These are phyloP conservation scores for Lasioglossum leucozonium DNA, from an alignment of 2,888 invertebrate genomes.

Conservation along the genomic window DNA sequence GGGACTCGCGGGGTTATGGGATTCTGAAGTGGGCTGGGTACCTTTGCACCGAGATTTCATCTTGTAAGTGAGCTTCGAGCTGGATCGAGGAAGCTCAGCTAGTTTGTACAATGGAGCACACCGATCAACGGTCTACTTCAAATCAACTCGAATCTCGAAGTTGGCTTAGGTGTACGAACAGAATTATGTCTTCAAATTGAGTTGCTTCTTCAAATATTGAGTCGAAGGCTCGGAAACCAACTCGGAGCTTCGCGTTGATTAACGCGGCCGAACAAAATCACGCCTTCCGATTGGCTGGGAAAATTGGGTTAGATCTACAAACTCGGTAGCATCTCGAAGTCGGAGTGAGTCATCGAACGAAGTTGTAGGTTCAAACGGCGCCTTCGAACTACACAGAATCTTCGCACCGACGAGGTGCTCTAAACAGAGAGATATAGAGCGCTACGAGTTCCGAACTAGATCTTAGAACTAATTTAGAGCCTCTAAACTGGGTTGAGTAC, in stretches of 20 bases:
- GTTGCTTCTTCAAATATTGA: too few relatives aligned
- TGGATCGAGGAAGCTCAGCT: too few relatives aligned
- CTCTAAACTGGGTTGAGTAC: neutral
- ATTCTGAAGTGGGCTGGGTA: too few relatives aligned
- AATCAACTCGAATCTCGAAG: neutral
- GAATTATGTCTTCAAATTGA: neutral
- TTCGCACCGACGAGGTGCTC: neutral
- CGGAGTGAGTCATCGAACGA: neutral
- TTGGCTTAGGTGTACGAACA: neutral
- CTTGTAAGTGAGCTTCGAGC: too few relatives aligned
- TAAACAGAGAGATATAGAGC: slow-evolving; percentile 1
- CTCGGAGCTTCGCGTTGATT: neutral
- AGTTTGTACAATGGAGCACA: too few relatives aligned
- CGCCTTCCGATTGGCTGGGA: neutral
- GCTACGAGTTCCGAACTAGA: neutral
- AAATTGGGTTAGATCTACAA: neutral
- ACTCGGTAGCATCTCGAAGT: neutral
- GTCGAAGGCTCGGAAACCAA: too few relatives aligned
- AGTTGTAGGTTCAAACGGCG: neutral
- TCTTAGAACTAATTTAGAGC: neutral
- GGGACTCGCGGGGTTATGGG: neutral
- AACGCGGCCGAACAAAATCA: neutral
- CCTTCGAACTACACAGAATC: neutral
- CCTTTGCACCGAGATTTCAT: too few relatives aligned
- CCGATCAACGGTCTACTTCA: too few relatives aligned